Base-by-base conservation (phyloP, 2,797 vertebrate species). In the Enteromius viviparus region DNA sequence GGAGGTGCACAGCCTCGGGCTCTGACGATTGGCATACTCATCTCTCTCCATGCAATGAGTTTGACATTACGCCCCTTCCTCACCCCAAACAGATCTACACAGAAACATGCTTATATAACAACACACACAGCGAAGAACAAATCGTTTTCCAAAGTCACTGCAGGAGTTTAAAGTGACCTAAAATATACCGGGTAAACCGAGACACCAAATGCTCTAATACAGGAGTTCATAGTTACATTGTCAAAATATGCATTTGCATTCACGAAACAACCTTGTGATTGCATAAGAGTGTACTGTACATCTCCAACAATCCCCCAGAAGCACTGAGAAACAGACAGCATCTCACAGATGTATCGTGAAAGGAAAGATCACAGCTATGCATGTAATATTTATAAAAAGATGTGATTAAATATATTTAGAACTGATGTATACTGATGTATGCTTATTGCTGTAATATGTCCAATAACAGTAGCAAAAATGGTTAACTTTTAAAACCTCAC, bases 1-100 rank as follows among this genome's bases (percentile, higher is more conserved):
- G 64, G 84, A 82, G 81, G 86, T 76, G 78, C 79, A 83, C 32
- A 34, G 85, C 81, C 81, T 76, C 74, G 21, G 84, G 85, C 84
- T 78, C 85, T 81, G 80, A 72, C 81, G 77, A 85, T 81, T 86
- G 86, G 72, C 78, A 89, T 84, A 71, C 82, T 89, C 77, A 80
- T 86, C 87, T 69, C 60, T 82, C 66, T 84, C 51, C 79, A 82
- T 68, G 74, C 69, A 85, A 85, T 82, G 85, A 83, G 72, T 87
- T 87, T 89, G 87, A 87, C 88, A 87, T 71, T 37, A 47, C 17
- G 69, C 66, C 68, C 65, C 60, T 58, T 80, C 75, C 69, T 82
- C 68, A 45, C 72, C 78, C 77, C 64, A 51, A 78, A 84, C 72
- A 76, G 55, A 85, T 86, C 85, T 85, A 72, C 49, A 65, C 76